phyloP scores from a whole-genome alignment of 2,113 vertebrate genomes.

The Asarcornis scutulata region DNA sequence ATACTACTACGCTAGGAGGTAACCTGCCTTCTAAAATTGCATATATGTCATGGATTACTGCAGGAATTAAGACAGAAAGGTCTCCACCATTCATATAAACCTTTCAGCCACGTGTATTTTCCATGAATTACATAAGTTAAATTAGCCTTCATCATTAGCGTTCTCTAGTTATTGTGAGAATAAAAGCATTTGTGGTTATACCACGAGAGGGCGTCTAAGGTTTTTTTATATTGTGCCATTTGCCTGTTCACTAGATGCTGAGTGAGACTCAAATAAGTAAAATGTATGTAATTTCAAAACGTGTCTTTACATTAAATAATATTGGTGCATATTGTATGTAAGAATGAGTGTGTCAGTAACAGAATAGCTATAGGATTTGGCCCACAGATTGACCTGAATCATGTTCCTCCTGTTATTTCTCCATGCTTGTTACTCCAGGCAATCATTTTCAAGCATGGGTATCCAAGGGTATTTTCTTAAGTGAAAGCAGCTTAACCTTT shows the following conservation, averaged over 20 bases:
- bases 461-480: constrained; percentile 27
- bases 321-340: not conserved
- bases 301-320: not conserved
- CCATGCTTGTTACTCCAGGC: not conserved
- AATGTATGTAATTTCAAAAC: not conserved
- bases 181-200: not conserved
- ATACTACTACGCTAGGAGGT: not conserved
- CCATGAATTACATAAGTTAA: not conserved
- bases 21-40: not conserved
- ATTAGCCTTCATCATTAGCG: not conserved
- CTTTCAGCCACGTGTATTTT: not conserved
- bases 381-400: not conserved
- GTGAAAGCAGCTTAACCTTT: constrained; percentile 32
- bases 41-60: not conserved
- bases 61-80: not conserved
- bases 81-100: not conserved
- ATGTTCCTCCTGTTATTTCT: not conserved
- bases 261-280: not conserved
- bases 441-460: not conserved
- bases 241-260: not conserved
- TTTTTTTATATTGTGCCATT: constrained; percentile 38
- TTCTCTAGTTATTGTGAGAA: not conserved
- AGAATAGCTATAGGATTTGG: not conserved
- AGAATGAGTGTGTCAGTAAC: not conserved
- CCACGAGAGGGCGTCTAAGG: constrained; percentile 75